phyloP scores from a whole-genome alignment of 1,140 invertebrate genomes.

The Wasmannia auropunctata region DNA sequence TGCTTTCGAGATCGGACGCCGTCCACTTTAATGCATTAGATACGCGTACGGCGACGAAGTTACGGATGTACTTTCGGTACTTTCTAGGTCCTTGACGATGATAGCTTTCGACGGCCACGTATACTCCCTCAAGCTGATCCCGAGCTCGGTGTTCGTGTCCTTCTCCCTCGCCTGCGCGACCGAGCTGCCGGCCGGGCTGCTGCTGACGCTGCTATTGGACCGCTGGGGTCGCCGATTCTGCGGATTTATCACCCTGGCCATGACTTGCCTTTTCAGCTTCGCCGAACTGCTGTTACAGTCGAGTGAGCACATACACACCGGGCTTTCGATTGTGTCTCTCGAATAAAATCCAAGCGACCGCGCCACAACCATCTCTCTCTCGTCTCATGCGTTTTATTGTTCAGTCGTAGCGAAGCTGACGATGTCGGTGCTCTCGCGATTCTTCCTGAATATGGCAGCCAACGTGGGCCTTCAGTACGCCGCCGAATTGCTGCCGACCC shows the following conservation, averaged over 20 bases:
- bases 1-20: neutral
- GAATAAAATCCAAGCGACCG: slow-evolving; percentile 19
- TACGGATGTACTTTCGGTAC: neutral
- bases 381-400: neutral
- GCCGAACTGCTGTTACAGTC: slow-evolving; percentile 79
- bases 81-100: slow-evolving; percentile 87
- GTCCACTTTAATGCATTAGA: slow-evolving; percentile 7
- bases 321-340: neutral
- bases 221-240: slow-evolving; percentile 88
- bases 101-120: slow-evolving; percentile 89
- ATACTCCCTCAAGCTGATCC: slow-evolving; percentile 88
- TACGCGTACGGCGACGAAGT: neutral
- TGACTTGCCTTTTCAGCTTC: slow-evolving; percentile 86
- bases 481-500: slow-evolving; percentile 88
- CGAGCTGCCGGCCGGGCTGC: slow-evolving; percentile 89
- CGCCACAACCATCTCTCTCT: neutral
- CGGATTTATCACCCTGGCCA: slow-evolving; percentile 85
- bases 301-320: slow-evolving; percentile 70
- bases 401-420: slow-evolving; percentile 72
- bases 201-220: slow-evolving; percentile 88
- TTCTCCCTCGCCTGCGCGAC: slow-evolving; percentile 89
- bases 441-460: slow-evolving; percentile 87
- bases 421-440: slow-evolving; percentile 86
- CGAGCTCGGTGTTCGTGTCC: slow-evolving; percentile 89
- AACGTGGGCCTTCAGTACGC: slow-evolving; percentile 89